Conservation (phyloP, 2,113 vertebrate genomes). For the Pseudonaja textilis region DNA sequence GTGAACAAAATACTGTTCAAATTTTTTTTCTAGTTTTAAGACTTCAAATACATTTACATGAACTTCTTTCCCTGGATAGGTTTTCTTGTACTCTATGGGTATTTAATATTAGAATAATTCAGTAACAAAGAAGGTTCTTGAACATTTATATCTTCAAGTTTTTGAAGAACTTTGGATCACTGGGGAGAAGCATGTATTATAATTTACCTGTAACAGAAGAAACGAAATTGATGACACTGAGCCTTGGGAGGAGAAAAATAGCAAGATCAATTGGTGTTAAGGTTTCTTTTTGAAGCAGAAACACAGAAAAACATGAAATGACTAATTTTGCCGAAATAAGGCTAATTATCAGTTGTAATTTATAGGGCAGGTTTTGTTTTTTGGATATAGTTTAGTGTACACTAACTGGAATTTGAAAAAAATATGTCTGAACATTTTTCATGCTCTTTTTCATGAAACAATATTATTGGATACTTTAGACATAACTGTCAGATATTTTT, state of each 20-base stretch:
- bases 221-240: not conserved
- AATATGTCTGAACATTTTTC: not conserved
- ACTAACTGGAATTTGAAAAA: not conserved
- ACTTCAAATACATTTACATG: not conserved
- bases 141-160: not conserved
- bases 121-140: not conserved
- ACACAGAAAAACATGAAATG: not conserved
- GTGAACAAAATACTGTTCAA: not conserved
- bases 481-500: not conserved
- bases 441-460: not conserved
- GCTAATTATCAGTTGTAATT: not conserved
- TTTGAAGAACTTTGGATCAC: not conserved
- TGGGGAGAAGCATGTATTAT: not conserved
- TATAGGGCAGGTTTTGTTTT: not conserved
- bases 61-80: not conserved
- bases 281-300: not conserved
- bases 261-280: not conserved
- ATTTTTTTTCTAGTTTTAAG: not conserved
- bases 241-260: not conserved
- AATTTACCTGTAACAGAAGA: not conserved
- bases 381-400: not conserved
- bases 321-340: not conserved
- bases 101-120: not conserved
- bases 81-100: not conserved
- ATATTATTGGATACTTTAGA: not conserved